These are phyloP conservation scores for Neodiprion pinetum DNA, from an alignment of 1,140 invertebrate genomes.

Conservation along the genomic window DNA sequence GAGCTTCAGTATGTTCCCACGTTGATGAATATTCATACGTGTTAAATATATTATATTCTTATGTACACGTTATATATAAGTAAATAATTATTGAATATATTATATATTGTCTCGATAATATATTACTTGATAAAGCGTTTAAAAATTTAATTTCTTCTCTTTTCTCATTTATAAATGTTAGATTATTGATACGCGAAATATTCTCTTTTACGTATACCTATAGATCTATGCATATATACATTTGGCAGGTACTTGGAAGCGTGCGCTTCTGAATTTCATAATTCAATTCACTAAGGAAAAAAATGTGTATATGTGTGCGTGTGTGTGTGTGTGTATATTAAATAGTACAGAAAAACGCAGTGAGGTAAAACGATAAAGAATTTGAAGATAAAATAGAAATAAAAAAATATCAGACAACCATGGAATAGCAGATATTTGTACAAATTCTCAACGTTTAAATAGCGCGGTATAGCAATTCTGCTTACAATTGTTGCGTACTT, in stretches of 20 bases:
- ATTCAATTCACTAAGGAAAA: neutral
- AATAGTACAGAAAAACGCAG: conserved; percentile 2
- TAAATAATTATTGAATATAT: neutral
- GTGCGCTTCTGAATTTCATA: conserved; percentile 43
- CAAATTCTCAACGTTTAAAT: no score
- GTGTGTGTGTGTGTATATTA: neutral
- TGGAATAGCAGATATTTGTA: no score
- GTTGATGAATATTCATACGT: neutral
- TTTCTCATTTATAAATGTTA: neutral
- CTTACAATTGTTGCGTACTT: neutral
- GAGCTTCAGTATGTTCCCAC: neutral
- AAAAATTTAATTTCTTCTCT: neutral
- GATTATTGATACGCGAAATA: no score
- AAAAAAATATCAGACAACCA: no score
- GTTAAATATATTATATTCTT: neutral
- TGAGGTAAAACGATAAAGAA: neutral
- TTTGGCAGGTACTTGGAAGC: conserved; percentile 56
- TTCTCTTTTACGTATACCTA: no score
- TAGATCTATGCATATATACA: conserved; percentile 32
- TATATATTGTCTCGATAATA: neutral
- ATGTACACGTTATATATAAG: neutral
- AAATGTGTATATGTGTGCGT: neutral
- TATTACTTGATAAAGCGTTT: neutral
- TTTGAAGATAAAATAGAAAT: neutral
- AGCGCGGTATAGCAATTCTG: neutral